phyloP scores from a whole-genome alignment of 2,888 invertebrate species.

The Lydus trimaculatus region DNA sequence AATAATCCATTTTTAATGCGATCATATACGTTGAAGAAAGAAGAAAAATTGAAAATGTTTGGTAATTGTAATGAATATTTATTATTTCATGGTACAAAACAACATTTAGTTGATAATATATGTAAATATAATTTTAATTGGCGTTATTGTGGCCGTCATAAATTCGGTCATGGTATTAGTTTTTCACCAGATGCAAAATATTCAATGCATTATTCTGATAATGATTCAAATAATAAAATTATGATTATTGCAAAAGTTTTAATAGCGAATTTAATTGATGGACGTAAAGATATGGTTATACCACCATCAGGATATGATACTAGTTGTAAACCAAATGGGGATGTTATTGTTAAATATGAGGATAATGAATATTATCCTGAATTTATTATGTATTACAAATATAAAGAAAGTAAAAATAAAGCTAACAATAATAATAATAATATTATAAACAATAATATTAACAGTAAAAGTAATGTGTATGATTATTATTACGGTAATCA shows the following conservation, averaged over 20 bases:
- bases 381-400: constrained; percentile 44
- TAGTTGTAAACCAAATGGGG: constrained; percentile 40
- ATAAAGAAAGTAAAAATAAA: neutral
- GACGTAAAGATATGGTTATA: constrained; percentile 36
- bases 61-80: constrained; percentile 15
- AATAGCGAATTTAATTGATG: constrained; percentile 33
- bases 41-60: constrained; percentile 9
- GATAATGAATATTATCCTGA: constrained; percentile 51
- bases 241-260: constrained; percentile 48
- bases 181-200: constrained; percentile 31
- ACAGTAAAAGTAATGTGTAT: neutral
- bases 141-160: constrained; percentile 21
- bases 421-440: neutral
- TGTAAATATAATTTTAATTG: constrained; percentile 31
- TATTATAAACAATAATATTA: too few species aligned
- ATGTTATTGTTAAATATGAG: constrained; percentile 48
- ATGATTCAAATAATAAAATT: constrained; percentile 27
- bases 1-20: constrained; percentile 18
- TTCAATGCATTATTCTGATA: constrained; percentile 24
- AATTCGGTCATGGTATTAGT: constrained; percentile 28
- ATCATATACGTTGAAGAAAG: constrained; percentile 22
- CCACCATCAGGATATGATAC: constrained; percentile 47
- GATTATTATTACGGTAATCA: too few species aligned
- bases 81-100: constrained; percentile 32
- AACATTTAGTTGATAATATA: constrained; percentile 18